These are phyloP conservation scores for Asobara japonica DNA, from an alignment of 1,140 invertebrate species.

Conservation along the genomic window DNA sequence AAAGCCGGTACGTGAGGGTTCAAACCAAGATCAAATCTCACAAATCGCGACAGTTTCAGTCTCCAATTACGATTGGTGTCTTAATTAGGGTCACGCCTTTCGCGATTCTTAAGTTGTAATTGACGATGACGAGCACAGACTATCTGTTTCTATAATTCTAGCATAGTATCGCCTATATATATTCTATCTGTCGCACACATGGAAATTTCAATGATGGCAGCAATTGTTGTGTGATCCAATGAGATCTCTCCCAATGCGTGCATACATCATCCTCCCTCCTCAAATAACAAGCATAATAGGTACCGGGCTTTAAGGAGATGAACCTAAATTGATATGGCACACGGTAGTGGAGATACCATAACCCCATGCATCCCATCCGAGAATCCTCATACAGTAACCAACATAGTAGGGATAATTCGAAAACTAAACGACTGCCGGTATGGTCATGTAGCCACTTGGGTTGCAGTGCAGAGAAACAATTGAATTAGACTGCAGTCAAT, in stretches of 20 bases:
- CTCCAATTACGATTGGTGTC: too few species aligned
- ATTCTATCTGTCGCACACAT: too few species aligned
- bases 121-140: too few species aligned
- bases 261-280: not conserved
- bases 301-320: not conserved
- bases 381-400: not conserved
- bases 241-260: not conserved
- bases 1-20: too few species aligned
- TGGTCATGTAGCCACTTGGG: constrained; percentile 27
- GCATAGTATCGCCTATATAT: too few species aligned
- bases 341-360: not conserved
- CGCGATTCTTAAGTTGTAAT: too few species aligned
- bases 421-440: constrained; percentile 33
- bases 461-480: constrained; percentile 32
- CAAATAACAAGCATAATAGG: not conserved
- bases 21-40: too few species aligned
- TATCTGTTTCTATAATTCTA: too few species aligned
- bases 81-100: too few species aligned
- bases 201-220: too few species aligned
- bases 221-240: not conserved
- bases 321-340: constrained; percentile 9
- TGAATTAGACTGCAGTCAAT: constrained; percentile 27
- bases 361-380: not conserved
- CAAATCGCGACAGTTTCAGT: too few species aligned
- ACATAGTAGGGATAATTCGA: constrained; percentile 22